Conservation (phyloP, 2,888 invertebrate species). For the Andrena minutula region DNA sequence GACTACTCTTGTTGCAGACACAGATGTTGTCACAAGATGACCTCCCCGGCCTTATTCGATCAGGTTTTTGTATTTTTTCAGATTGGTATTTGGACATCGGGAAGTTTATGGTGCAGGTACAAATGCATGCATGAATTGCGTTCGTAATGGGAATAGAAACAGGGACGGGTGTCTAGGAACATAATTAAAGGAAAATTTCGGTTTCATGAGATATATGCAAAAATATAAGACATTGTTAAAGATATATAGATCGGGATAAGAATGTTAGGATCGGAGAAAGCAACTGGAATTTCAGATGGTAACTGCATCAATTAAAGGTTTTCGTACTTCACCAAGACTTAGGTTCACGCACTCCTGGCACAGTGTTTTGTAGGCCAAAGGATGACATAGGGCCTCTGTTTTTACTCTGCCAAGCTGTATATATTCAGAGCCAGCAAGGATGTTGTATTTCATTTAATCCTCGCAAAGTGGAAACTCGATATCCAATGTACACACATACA, state of each 20-base stretch:
- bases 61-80: conserved; percentile 59
- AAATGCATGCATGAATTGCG: conserved; percentile 69
- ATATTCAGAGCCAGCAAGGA: conserved; percentile 68
- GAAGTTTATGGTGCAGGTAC: conserved; percentile 67
- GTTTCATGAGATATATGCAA: conserved; percentile 48
- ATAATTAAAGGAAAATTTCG: conserved; percentile 60
- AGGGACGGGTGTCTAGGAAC: conserved; percentile 60
- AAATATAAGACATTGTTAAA: conserved; percentile 58
- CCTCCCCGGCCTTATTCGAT: conserved; percentile 60
- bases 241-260: conserved; percentile 55
- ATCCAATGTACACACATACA: conserved; percentile 68
- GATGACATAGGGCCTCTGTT: conserved; percentile 67
- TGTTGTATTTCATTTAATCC: conserved; percentile 68
- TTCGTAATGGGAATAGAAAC: conserved; percentile 54
- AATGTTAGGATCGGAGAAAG: conserved; percentile 52
- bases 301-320: conserved; percentile 70
- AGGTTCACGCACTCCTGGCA: conserved; percentile 70
- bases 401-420: conserved; percentile 66
- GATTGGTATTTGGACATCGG: conserved; percentile 61
- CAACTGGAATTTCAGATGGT: conserved; percentile 67
- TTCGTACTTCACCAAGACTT: conserved; percentile 71
- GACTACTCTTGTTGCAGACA: conserved; percentile 68
- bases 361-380: conserved; percentile 70
- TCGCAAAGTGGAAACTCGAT: conserved; percentile 65
- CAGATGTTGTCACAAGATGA: conserved; percentile 68